Conservation (phyloP, 2,797 vertebrate genomes). For the Syngnathus rostellatus region DNA sequence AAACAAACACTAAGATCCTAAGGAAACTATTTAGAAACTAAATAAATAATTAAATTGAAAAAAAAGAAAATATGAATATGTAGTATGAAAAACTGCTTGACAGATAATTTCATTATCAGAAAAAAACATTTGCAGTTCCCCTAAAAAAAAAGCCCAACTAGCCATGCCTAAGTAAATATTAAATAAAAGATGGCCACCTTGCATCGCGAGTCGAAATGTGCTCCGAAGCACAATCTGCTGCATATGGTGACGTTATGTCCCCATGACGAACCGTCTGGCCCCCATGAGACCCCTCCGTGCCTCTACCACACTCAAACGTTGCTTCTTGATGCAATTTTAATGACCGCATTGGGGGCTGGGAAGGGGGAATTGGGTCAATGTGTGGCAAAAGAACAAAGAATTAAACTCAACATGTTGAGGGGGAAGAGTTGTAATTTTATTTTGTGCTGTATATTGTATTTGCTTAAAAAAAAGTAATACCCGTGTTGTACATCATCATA, state of each 20-base stretch:
- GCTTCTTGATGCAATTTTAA: conserved; percentile 63
- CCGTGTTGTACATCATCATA: conserved; percentile 10
- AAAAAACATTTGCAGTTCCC: too few species aligned
- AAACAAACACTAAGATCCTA: too few species aligned
- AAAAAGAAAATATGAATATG: too few species aligned
- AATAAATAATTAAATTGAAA: too few species aligned
- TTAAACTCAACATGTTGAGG: background rate
- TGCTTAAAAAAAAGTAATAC: background rate
- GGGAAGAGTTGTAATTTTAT: background rate
- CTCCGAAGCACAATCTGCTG: conserved; percentile 15
- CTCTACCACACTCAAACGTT: conserved; percentile 38
- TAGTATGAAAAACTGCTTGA: too few species aligned
- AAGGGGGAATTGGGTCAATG: conserved; percentile 52
- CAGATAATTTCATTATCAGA: too few species aligned
- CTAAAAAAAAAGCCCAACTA: background rate
- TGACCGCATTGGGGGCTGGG: conserved; percentile 48
- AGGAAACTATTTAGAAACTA: too few species aligned
- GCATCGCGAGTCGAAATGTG: conserved; percentile 13
- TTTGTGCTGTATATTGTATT: background rate
- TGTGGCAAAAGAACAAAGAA: conserved; percentile 45
- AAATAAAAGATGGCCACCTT: conserved; percentile 6
- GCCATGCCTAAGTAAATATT: background rate
- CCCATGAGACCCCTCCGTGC: conserved; percentile 35
- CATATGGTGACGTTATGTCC: conserved; percentile 47
- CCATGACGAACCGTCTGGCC: conserved; percentile 32